Percentiles rank a stretch among this genome's conserved stretches.
Evolutionary conservation across 2,797 vertebrate species (phyloP).

Genomic region (Lerista edwardsae): DNA sequence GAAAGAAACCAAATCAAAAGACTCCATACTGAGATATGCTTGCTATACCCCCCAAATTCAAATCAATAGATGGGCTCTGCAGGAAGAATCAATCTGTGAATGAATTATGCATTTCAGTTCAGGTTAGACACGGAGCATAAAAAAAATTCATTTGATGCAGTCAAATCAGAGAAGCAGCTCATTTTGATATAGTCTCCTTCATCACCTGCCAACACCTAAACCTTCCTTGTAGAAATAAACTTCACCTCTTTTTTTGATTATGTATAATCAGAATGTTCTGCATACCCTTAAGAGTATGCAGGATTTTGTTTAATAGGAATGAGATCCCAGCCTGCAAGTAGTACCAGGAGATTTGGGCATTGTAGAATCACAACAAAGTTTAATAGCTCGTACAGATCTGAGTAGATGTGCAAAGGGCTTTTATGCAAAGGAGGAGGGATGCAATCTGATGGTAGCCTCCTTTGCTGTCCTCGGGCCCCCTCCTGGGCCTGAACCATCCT

Average conservation of each 20-base stretch:
- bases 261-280: too few relatives aligned
- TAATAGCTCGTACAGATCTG: too few relatives aligned
- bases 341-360: too few relatives aligned
- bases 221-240: background rate
- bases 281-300: too few relatives aligned
- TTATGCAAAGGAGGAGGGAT: too few relatives aligned
- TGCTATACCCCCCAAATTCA: background rate
- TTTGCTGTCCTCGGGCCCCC: too few relatives aligned
- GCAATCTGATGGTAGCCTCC: too few relatives aligned
- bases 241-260: background rate
- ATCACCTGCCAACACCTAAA: background rate
- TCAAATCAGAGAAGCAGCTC: background rate
- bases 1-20: conserved; percentile 6
- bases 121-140: background rate
- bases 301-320: too few relatives aligned
- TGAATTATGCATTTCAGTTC: background rate
- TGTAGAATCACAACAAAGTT: background rate
- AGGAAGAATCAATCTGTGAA: background rate
- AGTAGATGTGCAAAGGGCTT: too few relatives aligned
- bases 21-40: background rate
- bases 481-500: too few relatives aligned
- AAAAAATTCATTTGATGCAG: background rate
- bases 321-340: background rate
- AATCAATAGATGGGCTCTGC: background rate
- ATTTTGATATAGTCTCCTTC: background rate